Conservation (phyloP, 2,888 invertebrate species). For the Pharmacophagus antenor region DNA sequence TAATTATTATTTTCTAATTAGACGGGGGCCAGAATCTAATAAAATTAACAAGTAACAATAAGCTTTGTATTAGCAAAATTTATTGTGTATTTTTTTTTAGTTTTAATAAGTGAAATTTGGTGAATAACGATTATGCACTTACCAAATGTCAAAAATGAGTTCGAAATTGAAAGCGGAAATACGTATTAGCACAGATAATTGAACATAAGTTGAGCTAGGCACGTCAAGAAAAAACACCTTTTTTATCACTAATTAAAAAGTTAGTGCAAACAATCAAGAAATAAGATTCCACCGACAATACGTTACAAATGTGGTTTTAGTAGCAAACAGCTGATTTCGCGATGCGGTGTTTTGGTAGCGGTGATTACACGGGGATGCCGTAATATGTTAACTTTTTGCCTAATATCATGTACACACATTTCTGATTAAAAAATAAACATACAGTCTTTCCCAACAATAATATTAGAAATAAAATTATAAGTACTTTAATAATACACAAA, state of each 20-base stretch:
- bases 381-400: constrained; percentile 1
- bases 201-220: neutral
- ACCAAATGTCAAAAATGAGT: constrained; percentile 16
- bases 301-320: neutral
- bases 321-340: constrained; percentile 30
- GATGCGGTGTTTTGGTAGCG: constrained; percentile 11
- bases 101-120: neutral
- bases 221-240: neutral
- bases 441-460: too few relatives aligned
- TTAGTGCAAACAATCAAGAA: neutral
- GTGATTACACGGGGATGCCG: constrained; percentile 1
- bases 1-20: too few relatives aligned
- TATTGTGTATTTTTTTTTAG: neutral
- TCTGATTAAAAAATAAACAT: too few relatives aligned
- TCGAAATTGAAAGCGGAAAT: constrained; percentile 23
- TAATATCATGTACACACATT: too few relatives aligned
- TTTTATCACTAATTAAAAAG: constrained; percentile 3
- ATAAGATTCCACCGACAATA: neutral
- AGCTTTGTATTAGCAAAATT: too few relatives aligned
- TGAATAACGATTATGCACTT: constrained; percentile 3
- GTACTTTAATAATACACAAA: too few relatives aligned
- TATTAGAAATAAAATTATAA: too few relatives aligned
- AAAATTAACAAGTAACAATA: too few relatives aligned
- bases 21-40: too few relatives aligned
- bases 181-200: constrained; percentile 9